These are phyloP conservation scores for Leptinotarsa undecemlineata DNA, from an alignment of 1,140 invertebrate genomes.

Conservation along the genomic window DNA sequence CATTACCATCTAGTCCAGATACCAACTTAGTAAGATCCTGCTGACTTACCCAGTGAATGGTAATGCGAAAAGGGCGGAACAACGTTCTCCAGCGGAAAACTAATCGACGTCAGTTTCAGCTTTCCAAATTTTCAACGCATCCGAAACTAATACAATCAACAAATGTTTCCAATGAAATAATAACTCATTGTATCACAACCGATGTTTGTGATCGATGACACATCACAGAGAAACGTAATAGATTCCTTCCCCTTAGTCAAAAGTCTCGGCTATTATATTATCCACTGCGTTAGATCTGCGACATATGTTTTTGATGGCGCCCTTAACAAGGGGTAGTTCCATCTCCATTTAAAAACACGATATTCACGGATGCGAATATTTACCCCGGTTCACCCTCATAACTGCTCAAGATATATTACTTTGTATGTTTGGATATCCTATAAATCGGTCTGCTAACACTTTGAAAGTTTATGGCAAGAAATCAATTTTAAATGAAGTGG, in stretches of 20 bases:
- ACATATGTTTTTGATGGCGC: constrained; percentile 52
- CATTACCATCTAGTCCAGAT: too few relatives aligned
- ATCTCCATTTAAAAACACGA: constrained; percentile 32
- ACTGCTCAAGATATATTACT: constrained; percentile 44
- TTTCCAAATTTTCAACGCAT: not conserved
- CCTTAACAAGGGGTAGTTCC: constrained; percentile 45
- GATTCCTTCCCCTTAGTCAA: constrained; percentile 40
- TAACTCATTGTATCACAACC: constrained; percentile 30
- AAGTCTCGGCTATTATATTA: constrained; percentile 46
- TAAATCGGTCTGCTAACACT: constrained; percentile 32
- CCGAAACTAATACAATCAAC: constrained; percentile 11
- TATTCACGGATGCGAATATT: constrained; percentile 28
- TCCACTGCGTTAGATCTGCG: constrained; percentile 51
- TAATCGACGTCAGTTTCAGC: constrained; percentile 4
- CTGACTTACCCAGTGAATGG: not conserved
- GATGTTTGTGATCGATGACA: constrained; percentile 44
- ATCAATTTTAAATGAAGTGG: constrained; percentile 12
- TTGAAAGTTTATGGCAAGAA: constrained; percentile 7
- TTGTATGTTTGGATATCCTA: constrained; percentile 40
- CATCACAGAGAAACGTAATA: constrained; percentile 35
- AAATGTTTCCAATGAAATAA: constrained; percentile 17
- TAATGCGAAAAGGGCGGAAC: not conserved
- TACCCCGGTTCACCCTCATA: constrained; percentile 24
- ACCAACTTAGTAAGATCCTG: too few relatives aligned
- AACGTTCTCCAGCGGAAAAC: not conserved